Evolutionary conservation across 2,888 invertebrate species (phyloP).

Genomic region (Cataglyphis cursor): DNA sequence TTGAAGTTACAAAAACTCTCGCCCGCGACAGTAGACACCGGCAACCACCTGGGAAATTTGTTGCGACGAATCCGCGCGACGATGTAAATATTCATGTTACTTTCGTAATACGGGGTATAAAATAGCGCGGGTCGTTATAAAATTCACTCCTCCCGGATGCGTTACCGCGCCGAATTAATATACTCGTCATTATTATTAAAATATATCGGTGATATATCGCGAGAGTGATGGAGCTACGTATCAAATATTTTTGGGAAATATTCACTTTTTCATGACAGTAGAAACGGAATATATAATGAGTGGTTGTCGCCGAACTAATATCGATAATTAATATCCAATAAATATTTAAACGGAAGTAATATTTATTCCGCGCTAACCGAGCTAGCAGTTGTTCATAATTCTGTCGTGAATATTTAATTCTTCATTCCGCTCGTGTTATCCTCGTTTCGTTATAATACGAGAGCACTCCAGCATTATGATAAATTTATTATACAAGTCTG

Average conservation of each 20-base stretch:
- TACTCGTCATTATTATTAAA: conserved; percentile 39
- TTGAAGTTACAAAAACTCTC: conserved; percentile 34
- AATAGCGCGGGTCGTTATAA: conserved; percentile 2
- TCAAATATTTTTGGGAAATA: conserved; percentile 42
- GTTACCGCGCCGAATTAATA: conserved; percentile 33
- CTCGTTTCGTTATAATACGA: conserved; percentile 37
- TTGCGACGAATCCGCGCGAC: conserved; percentile 27
- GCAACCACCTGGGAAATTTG: conserved; percentile 49
- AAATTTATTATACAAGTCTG: conserved; percentile 47
- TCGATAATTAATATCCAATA: conserved; percentile 62
- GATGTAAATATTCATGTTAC: conserved; percentile 32
- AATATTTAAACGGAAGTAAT: conserved; percentile 49
- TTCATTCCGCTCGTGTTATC: conserved; percentile 35
- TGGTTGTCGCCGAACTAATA: conserved; percentile 43
- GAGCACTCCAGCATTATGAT: conserved; percentile 40
- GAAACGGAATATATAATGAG: conserved; percentile 48
- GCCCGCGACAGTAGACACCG: conserved; percentile 11
- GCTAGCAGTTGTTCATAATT: conserved; percentile 41
- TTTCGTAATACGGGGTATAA: conserved; percentile 7
- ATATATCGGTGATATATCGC: background rate
- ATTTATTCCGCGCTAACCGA: conserved; percentile 18
- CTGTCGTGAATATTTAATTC: conserved; percentile 62
- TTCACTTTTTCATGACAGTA: conserved; percentile 22
- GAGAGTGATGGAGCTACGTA: background rate
- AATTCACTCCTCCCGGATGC: conserved; percentile 26